Evolutionary conservation across 2,113 vertebrate species (phyloP), one percentile per base, ranked within the genome.

Genomic region (Burhinus oedicnemus): DNA sequence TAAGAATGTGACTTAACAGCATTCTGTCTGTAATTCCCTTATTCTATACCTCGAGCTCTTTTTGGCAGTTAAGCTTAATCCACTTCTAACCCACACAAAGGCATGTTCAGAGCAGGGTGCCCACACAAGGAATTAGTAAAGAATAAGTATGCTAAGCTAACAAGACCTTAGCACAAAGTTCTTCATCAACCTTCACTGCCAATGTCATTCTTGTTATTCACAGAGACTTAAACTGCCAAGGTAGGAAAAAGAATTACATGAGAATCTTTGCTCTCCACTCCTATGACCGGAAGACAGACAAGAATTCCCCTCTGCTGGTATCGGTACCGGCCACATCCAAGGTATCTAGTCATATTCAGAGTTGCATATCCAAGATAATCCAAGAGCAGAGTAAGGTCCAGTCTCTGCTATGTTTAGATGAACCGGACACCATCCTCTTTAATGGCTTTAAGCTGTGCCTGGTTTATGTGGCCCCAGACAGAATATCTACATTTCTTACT

Each of bases 81-180:
- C 75, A 93, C 71, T 96, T 94, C 54, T 90, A 96, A 93, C 78
- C 82, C 90, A 85, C 95, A 95, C 90, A 97, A 96, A 96, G 58
- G 30, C 91, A 71, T 22, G 81, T 75, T 94, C 91, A 76, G 70
- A 27, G 40, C 75, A 91, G 49, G 65, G 75, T 95, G 85, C 92
- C 93, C 90, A 96, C 71, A 2, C 84, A 95, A 94, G 57, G 95
- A 96, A 96, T 96, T 93, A 95, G 62, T 15, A 40, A 27, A 88
- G 70, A 95, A 45, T 96, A 88, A 92, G 87, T 62, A 93, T 40
- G 70, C 75, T 90, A 85, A 91, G 70, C 78, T 91, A 91, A 95
- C 70, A 83, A 94, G 90, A 94, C 21, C 15, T 80, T 57, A 80
- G 61, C 69, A 68, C 57, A 92, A 79, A 89, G 81, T 89, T 96